Base-by-base conservation (phyloP, 2,888 invertebrate genomes). In the Plagodis dolabraria region DNA sequence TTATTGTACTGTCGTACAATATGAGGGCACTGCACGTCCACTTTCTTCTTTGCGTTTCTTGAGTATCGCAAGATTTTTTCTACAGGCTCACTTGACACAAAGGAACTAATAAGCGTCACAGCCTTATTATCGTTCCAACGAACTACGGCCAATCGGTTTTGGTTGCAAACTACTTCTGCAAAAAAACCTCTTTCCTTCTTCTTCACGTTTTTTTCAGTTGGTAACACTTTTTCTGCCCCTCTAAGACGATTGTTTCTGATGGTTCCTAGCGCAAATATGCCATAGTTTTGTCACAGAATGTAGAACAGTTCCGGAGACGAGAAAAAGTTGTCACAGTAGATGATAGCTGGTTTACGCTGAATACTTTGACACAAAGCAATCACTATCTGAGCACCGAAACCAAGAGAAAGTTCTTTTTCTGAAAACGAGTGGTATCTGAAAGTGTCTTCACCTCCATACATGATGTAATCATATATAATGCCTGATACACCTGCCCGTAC, bases 391-490 rank as follows among this genome's bases (percentile, higher is more conserved):
- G 72, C 70, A 6, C 77, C 79, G 57, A 79, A 71, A 0, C 61
- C 34, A 5, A 47, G 34, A 7, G 46, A 47, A 0, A 5, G 0
- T 47, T 47, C 47, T 36, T 36, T 36, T 36, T 47, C 46, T 5
- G 46, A 10, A 10, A 46, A 46, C 5, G 0, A 33, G 10, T 46
- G 46, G 10, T n/a, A 8, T 5, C 46, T 7, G 33, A 46, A 46
- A 8, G 33, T 46, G 10, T 46, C 46, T 33, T 46, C 46, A 5
- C 33, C 6, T 22, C 46, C 46, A 33, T 46, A 46, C 33, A 46
- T 8, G 10, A 46, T 33, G 33, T 81, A 83, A 59, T 83, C 80
- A 53, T 80, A 82, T 22, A 80, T 71, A 11, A 82, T 71, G 0
- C 79, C 81, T 22, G 68, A 66, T 6, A 76, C 64, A 5, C 79